Evolutionary conservation across 2,888 invertebrate genomes (phyloP).

Genomic region (Julus scanicus): DNA sequence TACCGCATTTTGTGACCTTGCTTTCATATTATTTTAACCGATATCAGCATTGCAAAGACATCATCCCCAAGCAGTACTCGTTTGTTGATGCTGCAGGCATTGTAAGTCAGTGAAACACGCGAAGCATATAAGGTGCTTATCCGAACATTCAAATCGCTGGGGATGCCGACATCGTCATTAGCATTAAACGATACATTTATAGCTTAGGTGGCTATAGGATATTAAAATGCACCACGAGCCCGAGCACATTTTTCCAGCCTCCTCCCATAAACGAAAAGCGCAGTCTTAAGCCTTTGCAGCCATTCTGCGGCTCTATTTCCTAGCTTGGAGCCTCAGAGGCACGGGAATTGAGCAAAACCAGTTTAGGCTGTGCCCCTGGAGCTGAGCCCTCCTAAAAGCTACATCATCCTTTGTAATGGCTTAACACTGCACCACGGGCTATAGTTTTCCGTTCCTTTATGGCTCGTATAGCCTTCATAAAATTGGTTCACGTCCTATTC

Average conservation of each 20-base stretch:
- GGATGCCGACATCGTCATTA: background rate
- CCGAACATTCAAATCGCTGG: background rate
- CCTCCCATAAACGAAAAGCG: background rate
- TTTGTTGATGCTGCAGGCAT: background rate
- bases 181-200: slow-evolving; percentile 39
- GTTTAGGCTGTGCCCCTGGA: slow-evolving; percentile 35
- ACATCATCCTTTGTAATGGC: slow-evolving; percentile 42
- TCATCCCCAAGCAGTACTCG: too few relatives aligned
- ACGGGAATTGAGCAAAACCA: background rate
- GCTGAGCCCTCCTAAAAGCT: slow-evolving; percentile 39
- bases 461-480: slow-evolving; percentile 13
- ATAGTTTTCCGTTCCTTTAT: slow-evolving; percentile 36
- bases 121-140: background rate
- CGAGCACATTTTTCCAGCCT: background rate
- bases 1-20: too few relatives aligned
- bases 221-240: background rate
- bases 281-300: background rate
- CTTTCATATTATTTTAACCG: background rate
- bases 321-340: background rate
- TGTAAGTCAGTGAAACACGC: background rate
- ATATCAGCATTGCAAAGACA: background rate
- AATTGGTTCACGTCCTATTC: slow-evolving; percentile 42
- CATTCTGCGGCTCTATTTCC: background rate
- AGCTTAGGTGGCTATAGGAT: background rate
- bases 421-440: slow-evolving; percentile 11